Evolutionary conservation across 2,797 vertebrate genomes (phyloP).

Genomic region (Natrix natrix): DNA sequence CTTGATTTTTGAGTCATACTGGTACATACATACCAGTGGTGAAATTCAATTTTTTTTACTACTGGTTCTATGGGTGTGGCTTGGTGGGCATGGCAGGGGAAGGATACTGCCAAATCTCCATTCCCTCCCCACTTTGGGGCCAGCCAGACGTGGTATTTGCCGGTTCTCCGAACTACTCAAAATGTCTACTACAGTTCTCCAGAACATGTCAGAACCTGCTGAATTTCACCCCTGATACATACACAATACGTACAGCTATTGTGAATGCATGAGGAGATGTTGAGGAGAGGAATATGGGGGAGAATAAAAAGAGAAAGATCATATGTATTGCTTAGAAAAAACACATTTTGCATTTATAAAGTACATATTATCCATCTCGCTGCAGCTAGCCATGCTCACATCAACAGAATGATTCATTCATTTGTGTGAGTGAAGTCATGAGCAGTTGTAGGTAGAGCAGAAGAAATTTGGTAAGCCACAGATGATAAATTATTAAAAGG

Average conservation of each 20-base stretch:
- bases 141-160: too few relatives aligned
- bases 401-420: not conserved
- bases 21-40: too few relatives aligned
- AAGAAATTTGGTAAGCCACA: not conserved
- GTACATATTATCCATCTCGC: not conserved
- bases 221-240: too few relatives aligned
- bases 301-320: not conserved
- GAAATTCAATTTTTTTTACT: too few relatives aligned
- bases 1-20: not conserved
- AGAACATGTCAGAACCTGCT: too few relatives aligned
- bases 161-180: too few relatives aligned
- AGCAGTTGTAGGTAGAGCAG: not conserved
- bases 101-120: too few relatives aligned
- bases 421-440: not conserved
- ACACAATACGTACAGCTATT: not conserved
- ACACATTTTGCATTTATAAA: conserved; percentile 4
- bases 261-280: not conserved
- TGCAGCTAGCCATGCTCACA: not conserved
- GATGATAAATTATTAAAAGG: not conserved
- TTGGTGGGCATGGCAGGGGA: too few relatives aligned
- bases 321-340: not conserved
- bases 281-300: not conserved
- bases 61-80: too few relatives aligned
- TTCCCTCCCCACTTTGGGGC: too few relatives aligned
- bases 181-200: too few relatives aligned